Percentiles rank a stretch among this genome's conserved stretches.
phyloP scores from a whole-genome alignment of 2,797 vertebrate species.

The Rhincodon typus region DNA sequence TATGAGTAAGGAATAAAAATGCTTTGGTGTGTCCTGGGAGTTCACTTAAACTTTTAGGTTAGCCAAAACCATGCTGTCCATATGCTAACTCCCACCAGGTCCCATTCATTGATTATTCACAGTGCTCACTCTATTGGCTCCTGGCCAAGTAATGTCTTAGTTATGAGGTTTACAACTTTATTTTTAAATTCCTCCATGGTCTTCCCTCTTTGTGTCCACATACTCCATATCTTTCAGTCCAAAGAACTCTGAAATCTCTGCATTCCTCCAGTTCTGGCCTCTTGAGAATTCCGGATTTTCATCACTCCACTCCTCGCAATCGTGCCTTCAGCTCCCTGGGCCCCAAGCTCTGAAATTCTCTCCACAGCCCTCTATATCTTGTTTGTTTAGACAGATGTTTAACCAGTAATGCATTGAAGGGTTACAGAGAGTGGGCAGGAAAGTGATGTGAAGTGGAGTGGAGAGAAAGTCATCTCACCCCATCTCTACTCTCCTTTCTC shows the following conservation, averaged over 20 bases:
- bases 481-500: too few species aligned
- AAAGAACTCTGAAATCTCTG: too few species aligned
- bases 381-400: too few species aligned
- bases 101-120: neutral
- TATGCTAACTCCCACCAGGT: neutral
- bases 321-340: neutral
- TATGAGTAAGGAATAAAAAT: neutral
- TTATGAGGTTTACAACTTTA: neutral
- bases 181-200: neutral
- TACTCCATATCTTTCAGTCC: too few species aligned
- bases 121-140: neutral
- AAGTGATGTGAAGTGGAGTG: too few species aligned
- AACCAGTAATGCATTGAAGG: too few species aligned
- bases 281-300: neutral
- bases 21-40: neutral
- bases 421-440: too few species aligned
- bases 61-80: neutral
- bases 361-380: neutral
- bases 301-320: neutral
- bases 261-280: neutral
- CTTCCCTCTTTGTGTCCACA: too few species aligned
- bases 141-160: neutral
- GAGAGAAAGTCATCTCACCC: too few species aligned
- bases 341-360: neutral
- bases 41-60: neutral